Evolutionary conservation across 2,113 vertebrate species (phyloP), one percentile per base, ranked within the genome.

Genomic region (Vidua chalybeata): DNA sequence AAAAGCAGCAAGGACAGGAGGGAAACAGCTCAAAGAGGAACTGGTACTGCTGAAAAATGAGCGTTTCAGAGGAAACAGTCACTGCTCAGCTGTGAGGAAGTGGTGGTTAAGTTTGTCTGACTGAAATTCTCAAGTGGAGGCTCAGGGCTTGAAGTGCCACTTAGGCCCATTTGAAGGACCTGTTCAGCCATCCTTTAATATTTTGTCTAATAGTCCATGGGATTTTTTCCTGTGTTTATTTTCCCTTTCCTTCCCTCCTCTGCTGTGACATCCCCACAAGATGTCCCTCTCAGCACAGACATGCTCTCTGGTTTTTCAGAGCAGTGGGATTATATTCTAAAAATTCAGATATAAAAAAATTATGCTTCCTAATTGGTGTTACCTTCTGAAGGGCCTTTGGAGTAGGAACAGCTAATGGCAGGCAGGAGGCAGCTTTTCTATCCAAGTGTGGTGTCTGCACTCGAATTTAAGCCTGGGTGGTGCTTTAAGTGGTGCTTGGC

Each of bases 401-500:
- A 58, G 52, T 59, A 77, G 76, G 79, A 86, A 3, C 55, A 73
- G 6, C 67, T 77, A 30, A 37, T 3, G 20, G n/a, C 54, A 75
- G 73, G 84, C 86, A 68, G 41, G 55, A 90, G 74, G 94, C 93
- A 79, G 88, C 54, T 35, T 90, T 84, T n/a, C 63, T 35, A 4
- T 30, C 61, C 33, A 66, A 90, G 35, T 83, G 77, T 68, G 78
- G 15, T 67, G 83, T 64, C 45, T 90, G 73, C 61, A 63, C 64
- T 94, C 10, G 3, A 11, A 72, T 81, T 59, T 52, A 74, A 71
- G 90, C 84, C 71, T 35, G n/a, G 55, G 91, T 77, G 74, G 78
- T 96, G 94, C 74, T 95, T 93, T 86, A 49, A 95, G 94, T 86
- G 31, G 58, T 61, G 95, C 96, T 97, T 96, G 96, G 97, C 97